phyloP scores from a whole-genome alignment of 2,113 vertebrate genomes.

The Corvus moneduloides region DNA sequence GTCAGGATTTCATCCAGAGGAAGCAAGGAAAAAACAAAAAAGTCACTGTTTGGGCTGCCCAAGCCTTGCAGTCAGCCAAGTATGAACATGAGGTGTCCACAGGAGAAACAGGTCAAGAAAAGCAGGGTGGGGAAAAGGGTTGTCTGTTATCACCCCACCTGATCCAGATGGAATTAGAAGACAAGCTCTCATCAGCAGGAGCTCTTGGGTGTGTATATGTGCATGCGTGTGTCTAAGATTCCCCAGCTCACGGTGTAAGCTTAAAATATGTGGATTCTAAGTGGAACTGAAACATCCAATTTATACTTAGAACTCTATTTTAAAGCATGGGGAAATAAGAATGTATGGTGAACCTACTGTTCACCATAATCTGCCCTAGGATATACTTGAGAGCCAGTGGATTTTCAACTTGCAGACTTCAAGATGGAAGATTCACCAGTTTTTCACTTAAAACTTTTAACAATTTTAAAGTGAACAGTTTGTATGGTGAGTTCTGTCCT shows the following conservation, averaged over 20 bases:
- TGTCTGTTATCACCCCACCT: background rate
- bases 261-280: background rate
- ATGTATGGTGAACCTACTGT: background rate
- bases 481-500: background rate
- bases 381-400: background rate
- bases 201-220: background rate
- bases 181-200: background rate
- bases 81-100: background rate
- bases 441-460: background rate
- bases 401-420: background rate
- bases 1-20: conserved; percentile 16
- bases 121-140: background rate
- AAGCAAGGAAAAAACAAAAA: background rate
- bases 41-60: background rate
- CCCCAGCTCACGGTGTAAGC: background rate
- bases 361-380: background rate
- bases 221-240: background rate
- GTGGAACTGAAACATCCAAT: background rate
- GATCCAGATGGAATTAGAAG: background rate
- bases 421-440: background rate
- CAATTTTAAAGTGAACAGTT: background rate
- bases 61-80: background rate
- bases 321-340: background rate
- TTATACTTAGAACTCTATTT: background rate
- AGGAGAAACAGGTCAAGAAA: background rate